Percentiles rank a stretch among this genome's conserved stretches.
phyloP scores from a whole-genome alignment of 2,888 invertebrate genomes.

The Lapara coniferarum region DNA sequence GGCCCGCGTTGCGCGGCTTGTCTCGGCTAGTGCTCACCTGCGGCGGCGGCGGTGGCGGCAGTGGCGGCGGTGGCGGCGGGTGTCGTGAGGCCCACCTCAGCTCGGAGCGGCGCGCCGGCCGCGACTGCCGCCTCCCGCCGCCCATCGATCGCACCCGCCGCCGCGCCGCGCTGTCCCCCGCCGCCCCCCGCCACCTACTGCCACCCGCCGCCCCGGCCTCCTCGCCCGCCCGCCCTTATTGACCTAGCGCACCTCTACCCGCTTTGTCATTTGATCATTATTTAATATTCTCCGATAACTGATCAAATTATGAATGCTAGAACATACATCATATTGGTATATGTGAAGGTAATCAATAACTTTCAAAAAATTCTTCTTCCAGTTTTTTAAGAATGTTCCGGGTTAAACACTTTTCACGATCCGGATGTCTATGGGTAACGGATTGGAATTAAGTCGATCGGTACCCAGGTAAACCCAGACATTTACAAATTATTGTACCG shows the following conservation, averaged over 20 bases:
- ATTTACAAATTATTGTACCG: too few species aligned
- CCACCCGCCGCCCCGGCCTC: conserved; percentile 69
- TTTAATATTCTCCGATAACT: background rate
- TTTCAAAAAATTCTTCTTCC: too few species aligned
- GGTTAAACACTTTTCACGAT: too few species aligned
- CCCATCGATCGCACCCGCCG: conserved; percentile 55
- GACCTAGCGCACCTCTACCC: conserved; percentile 29
- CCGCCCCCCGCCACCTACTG: conserved; percentile 56
- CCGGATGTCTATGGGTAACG: too few species aligned
- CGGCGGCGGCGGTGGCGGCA: conserved; percentile 43
- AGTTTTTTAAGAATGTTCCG: too few species aligned
- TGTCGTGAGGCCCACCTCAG: conserved; percentile 58
- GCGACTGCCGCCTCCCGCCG: conserved; percentile 73
- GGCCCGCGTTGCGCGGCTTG: conserved; percentile 37
- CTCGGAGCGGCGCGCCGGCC: conserved; percentile 66
- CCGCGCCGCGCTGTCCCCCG: conserved; percentile 51
- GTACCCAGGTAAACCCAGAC: too few species aligned
- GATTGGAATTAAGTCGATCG: too few species aligned
- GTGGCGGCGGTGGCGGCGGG: conserved; percentile 46
- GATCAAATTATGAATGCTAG: background rate
- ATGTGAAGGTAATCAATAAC: too few species aligned
- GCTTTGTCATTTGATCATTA: background rate
- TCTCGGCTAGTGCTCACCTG: conserved; percentile 39
- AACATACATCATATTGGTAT: too few species aligned
- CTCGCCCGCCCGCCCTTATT: conserved; percentile 33